Evolutionary conservation across 1,140 invertebrate species (phyloP), one percentile per base, ranked within the genome.

Genomic region (Pogonognathellus flavescens): DNA sequence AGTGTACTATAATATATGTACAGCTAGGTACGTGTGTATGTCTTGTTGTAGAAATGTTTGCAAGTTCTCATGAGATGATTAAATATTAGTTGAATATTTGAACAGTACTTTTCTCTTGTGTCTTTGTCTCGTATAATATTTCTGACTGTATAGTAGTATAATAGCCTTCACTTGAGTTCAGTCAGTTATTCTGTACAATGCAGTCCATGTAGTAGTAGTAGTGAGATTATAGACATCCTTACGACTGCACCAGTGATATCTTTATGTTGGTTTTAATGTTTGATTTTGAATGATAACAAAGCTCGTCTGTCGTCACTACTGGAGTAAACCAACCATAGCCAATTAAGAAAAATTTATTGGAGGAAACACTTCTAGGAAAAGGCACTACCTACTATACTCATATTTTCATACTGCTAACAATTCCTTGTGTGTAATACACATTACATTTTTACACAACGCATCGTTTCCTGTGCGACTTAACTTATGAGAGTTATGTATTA

Each of bases 311-410:
- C 70, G 70, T 76, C 70, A 76, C 70, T 76, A 16, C 70, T 76
- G 70, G n/a, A 76, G 49, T 76, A 50, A 76, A 49, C 70, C 41
- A 76, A 76, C 70, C 70, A 76, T 55, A 59, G 83, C 83, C 83
- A 84, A 84, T 84, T 84, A 84, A 84, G 25, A 57, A 84, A 60
- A 59, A 84, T 84, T 84, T 84, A 84, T 84, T 59, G 83, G 55
- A 80, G 83, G 83, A 84, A 84, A 60, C 70, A 49, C 70, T 76
- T 76, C 70, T 76, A 50, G 41, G 70, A 50, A 76, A n/a, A 18
- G 41, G 31, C 18, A 20, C 41, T 66, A 66, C 4, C 49, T n/a
- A n/a, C n/a, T n/a, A n/a, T n/a, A n/a, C n/a, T n/a, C n/a, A n/a
- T n/a, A n/a, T n/a, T n/a, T n/a, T n/a, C n/a, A n/a, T n/a, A n/a